Base-by-base conservation (phyloP, 2,113 vertebrate species). In the Ardeotis arabs region DNA sequence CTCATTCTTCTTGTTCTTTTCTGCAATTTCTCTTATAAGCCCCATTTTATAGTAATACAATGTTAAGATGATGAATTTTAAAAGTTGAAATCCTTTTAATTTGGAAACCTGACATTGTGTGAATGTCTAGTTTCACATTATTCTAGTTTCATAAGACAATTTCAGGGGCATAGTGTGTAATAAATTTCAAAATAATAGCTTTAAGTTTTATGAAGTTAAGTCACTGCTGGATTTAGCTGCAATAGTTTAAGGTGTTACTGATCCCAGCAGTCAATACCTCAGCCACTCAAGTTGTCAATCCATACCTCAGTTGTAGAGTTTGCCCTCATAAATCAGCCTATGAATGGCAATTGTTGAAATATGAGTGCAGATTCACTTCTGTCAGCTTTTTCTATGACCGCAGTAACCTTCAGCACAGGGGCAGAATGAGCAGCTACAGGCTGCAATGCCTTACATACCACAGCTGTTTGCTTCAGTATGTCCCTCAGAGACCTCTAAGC, bases 1-100 rank as follows among this genome's bases (percentile, higher is more conserved):
- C 29, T 92, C 91, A 90, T 96, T 95, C 52, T 86, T 96, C 86
- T 93, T 96, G 88, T 70, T 90, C 89, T 89, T 93, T 95, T 84
- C 83, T 59, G 47, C 69, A 92, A 87, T 96, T 96, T 95, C 52
- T 95, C 85, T 88, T 74, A 13, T 53, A 90, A 91, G 92, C 11
- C 79, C 37, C 9, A 7, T 92, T 93, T 95, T 75, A 86, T 59
- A 84, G 93, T 78, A 88, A 87, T 75, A 49, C 60, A 58, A 14
- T 81, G 49, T 75, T 92, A 93, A 90, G 64, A 78, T 89, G 86
- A 95, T 90, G 76, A 93, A 96, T 96, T 90, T 78, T 0, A 84
- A 92, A 96, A 87, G 62, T 66, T 91, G 58, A 87, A 94, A 87
- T 91, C 58, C 25, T 87, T 94, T 89, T 84, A 84, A 91, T 96